phyloP scores from a whole-genome alignment of 2,113 vertebrate genomes.

The Carettochelys insculpta region DNA sequence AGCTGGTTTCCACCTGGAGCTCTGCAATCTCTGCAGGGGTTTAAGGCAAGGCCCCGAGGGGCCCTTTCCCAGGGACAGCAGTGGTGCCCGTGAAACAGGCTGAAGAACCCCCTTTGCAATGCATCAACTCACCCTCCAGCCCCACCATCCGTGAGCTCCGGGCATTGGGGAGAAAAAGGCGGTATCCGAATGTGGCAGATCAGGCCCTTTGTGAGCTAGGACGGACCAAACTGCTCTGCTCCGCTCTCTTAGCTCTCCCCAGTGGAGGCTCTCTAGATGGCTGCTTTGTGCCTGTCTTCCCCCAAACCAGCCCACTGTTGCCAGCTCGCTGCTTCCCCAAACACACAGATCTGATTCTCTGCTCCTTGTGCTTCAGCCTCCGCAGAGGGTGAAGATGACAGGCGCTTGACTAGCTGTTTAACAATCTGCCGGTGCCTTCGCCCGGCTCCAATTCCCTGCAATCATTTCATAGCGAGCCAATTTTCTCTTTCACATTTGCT shows the following conservation, averaged over 20 bases:
- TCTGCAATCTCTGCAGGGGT: neutral
- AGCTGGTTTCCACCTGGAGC: neutral
- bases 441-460: slow-evolving; percentile 53
- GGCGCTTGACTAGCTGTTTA: slow-evolving; percentile 34
- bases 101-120: neutral
- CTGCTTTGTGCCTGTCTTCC: neutral
- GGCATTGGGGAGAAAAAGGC: accelerated
- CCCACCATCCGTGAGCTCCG: accelerated
- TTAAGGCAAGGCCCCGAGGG: neutral
- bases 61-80: neutral
- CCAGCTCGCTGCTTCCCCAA: neutral
- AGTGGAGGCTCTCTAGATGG: neutral
- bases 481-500: slow-evolving; percentile 51
- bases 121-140: neutral
- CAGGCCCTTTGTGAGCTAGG: neutral
- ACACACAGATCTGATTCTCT: neutral
- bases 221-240: neutral
- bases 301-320: slow-evolving; percentile 21
- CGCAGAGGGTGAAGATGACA: slow-evolving; percentile 43
- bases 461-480: slow-evolving; percentile 43
- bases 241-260: neutral
- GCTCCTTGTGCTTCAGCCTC: slow-evolving; percentile 38
- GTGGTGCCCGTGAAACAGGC: neutral
- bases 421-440: slow-evolving; percentile 51
- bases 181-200: neutral